Evolutionary conservation across 2,113 vertebrate genomes (phyloP).

Genomic region (Phoenicopterus ruber): DNA sequence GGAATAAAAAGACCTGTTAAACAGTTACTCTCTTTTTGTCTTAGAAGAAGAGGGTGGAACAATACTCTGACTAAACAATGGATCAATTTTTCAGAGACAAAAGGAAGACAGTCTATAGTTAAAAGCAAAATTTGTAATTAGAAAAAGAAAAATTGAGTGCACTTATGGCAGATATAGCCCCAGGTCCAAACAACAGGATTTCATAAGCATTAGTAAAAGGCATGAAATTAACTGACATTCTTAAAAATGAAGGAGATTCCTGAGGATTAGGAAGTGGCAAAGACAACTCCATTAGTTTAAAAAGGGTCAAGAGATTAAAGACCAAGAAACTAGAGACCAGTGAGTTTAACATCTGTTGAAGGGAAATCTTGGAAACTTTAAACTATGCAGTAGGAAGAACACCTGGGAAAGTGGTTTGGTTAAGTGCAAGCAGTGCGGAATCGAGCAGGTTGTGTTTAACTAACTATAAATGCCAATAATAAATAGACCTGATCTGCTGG

Average conservation of each 20-base stretch:
- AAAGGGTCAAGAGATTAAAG: conserved; percentile 70
- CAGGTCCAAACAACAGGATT: not conserved
- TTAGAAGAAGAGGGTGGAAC: not conserved
- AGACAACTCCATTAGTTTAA: conserved; percentile 74
- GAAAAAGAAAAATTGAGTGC: not conserved
- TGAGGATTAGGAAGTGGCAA: conserved; percentile 75
- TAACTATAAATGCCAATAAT: conserved; percentile 18
- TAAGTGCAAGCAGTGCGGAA: conserved; percentile 37
- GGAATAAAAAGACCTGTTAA: conserved; percentile 42
- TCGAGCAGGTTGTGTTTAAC: conserved; percentile 63
- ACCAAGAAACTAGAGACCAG: conserved; percentile 64
- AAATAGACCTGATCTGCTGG: conserved; percentile 22
- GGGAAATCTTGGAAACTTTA: conserved; percentile 58
- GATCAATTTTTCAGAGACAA: conserved; percentile 46
- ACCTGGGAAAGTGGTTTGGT: conserved; percentile 70
- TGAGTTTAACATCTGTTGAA: conserved; percentile 72
- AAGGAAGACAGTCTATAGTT: not conserved
- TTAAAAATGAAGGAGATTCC: conserved; percentile 60
- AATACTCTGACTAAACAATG: not conserved
- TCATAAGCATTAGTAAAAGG: conserved; percentile 5
- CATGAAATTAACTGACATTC: conserved; percentile 36
- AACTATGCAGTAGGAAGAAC: conserved; percentile 56
- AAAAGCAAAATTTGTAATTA: not conserved
- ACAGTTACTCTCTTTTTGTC: not conserved
- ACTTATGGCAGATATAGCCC: not conserved